Base-by-base conservation (phyloP, 2,888 invertebrate genomes). In the Lasioglossum vierecki region DNA sequence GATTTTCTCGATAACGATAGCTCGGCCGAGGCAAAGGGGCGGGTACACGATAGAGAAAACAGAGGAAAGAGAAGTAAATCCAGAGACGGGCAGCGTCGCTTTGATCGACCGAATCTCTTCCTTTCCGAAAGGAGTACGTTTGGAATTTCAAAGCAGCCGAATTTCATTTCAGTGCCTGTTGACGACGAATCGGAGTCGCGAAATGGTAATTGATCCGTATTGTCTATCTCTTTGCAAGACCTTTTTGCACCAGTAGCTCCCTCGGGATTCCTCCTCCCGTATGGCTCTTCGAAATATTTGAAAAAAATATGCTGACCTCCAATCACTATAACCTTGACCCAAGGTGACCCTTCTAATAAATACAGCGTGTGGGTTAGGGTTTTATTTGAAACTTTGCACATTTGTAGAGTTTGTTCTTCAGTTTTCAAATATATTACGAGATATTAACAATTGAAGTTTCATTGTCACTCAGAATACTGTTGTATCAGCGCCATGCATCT, bases 121-220 rank as follows among this genome's bases (percentile, higher is more conserved):
- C 76, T n/a, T 49, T 81, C 78, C 70, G 80, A 70, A 70, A 41
- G 30, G 63, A 46, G 76, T 63, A 41, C 88, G 88, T 91, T 91
- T 91, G 90, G 91, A 92, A 93, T 93, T 92, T 92, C 91, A 92
- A 92, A 93, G 90, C 86, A 87, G 87, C 68, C 83, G 90, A 90
- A 93, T 92, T 91, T 92, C 90, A 91, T 91, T 70, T 91, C 82
- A 79, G 82, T 70, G 79, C 81, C 89, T 87, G 91, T 89, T 87
- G 88, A 90, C 90, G 88, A 88, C 86, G 89, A 91, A 89, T 88
- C 81, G 84, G 91, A 91, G 91, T 91, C 88, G 86, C 77, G 82
- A 80, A 82, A 83, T 79, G 89, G 71, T 86, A 88, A 89, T 84
- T 83, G 90, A 83, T 86, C 87, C 89, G 85, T 91, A 91, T 92